Base-by-base conservation (phyloP, 2,888 invertebrate genomes). In the Melinaea menophilus region DNA sequence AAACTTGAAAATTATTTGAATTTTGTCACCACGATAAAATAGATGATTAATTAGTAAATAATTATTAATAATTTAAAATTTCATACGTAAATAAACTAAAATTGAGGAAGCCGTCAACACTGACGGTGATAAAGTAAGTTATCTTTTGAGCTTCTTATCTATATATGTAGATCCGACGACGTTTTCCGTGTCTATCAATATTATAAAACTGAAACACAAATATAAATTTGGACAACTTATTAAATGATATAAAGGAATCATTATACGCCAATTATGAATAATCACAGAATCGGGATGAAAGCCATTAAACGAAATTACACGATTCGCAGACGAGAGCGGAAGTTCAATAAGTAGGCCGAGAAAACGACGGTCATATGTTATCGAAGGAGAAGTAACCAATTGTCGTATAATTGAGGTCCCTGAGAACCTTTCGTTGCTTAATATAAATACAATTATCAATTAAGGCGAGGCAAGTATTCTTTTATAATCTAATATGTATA, bases 91-190 rank as follows among this genome's bases (percentile, higher is more conserved):
- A 7, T 13, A 5, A 5, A n/a, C 22, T n/a, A 48, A 48, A 48
- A 51, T 31, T 22, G 7, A 51, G 7, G 51, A 31, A 51, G 51
- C 41, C 41, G 41, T 3, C 51, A 51, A 4, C 31, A 31, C 31
- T 34, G 59, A 34, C 46, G 60, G 31, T 54, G 48, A 41, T 62
- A 46, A 62, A 46, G 56, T 63, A 31, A n/a, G 51, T 63, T 68
- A 63, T 69, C 66, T 34, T 67, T 70, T 63, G 67, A 67, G 66
- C 61, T 72, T 75, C 80, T 85, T 88, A 86, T 76, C 76, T 58
- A 78, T 78, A 80, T 63, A 72, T 84, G 87, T 86, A 87, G 86
- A 85, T 80, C 84, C 86, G 51, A 13, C 64, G 59, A 62, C 59
- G 55, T 55, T 65, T 62, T 58, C 62, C 61, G 56, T 66, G 55